These are phyloP conservation scores for Hydrozoanthus tunicans DNA, from an alignment of 64 coral and sea anemone genomes.

Conservation along the genomic window DNA sequence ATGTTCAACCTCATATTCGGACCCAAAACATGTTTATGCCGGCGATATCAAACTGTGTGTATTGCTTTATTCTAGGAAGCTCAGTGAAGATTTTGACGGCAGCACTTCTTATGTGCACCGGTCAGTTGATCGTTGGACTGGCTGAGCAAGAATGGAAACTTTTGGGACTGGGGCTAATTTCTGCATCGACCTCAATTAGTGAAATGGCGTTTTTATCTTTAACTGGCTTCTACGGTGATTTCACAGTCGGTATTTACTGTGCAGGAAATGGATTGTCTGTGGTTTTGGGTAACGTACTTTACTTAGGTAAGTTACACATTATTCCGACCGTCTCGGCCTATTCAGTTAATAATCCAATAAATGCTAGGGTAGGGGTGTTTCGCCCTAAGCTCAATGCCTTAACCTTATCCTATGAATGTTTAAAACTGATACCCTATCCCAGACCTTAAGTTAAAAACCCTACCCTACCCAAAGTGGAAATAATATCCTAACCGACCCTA, in stretches of 20 bases:
- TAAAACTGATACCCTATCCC: too few species aligned
- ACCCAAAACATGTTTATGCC: too few species aligned
- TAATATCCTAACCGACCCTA: too few species aligned
- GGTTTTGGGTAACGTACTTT: not conserved
- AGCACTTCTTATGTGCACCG: not conserved
- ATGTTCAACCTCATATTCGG: too few species aligned
- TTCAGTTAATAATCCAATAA: too few species aligned
- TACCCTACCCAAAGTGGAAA: too few species aligned
- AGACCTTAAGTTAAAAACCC: too few species aligned
- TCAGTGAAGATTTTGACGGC: not conserved
- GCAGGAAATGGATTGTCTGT: not conserved
- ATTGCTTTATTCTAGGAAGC: not conserved
- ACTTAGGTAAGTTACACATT: not conserved
- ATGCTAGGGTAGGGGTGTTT: too few species aligned
- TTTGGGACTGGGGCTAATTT: not conserved
- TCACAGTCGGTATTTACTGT: not conserved
- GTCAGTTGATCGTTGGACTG: not conserved
- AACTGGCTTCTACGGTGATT: not conserved
- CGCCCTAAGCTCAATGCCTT: too few species aligned
- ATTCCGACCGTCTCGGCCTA: too few species aligned
- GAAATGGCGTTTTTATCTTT: constrained; percentile 12
- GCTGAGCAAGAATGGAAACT: not conserved
- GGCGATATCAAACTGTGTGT: too few species aligned
- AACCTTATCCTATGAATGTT: too few species aligned
- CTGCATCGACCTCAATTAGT: not conserved